Conservation (phyloP, 2,888 invertebrate species). For the Volucella inanis region DNA sequence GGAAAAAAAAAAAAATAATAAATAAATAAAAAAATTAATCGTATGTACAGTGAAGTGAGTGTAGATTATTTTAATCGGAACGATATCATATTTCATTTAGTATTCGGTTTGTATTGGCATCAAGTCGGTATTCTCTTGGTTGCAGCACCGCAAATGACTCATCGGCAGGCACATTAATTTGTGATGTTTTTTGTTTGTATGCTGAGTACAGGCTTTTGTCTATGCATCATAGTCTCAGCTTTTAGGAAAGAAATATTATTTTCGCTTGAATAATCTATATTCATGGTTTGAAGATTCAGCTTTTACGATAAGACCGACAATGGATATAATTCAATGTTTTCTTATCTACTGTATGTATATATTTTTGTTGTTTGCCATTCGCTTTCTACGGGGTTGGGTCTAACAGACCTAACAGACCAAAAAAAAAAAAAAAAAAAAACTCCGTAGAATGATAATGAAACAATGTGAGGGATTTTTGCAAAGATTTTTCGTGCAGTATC, state of each 20-base stretch:
- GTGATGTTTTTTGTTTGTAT: slow-evolving; percentile 2
- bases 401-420: not conserved
- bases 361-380: not conserved
- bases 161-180: slow-evolving; percentile 62
- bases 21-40: slow-evolving; percentile 16
- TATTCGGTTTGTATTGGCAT: slow-evolving; percentile 21
- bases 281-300: slow-evolving; percentile 6
- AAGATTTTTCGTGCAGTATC: slow-evolving; percentile 33
- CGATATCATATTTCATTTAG: slow-evolving; percentile 43
- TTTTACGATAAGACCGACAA: slow-evolving; percentile 48
- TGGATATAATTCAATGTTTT: slow-evolving; percentile 30
- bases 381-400: no score
- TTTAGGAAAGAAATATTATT: slow-evolving; percentile 24
- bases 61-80: slow-evolving; percentile 29
- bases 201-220: slow-evolving; percentile 60
- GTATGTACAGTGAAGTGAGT: slow-evolving; percentile 2
- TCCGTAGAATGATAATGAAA: slow-evolving; percentile 9
- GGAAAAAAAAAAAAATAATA: not conserved
- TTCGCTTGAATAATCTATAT: not conserved
- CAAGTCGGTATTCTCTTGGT: slow-evolving; percentile 19
- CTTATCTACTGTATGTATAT: slow-evolving; percentile 17
- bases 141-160: slow-evolving; percentile 47
- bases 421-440: no score
- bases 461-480: slow-evolving; percentile 36
- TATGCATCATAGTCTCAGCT: slow-evolving; percentile 28